A percentile compares a stretch with the other conserved stretches of the same genome.
These are phyloP conservation scores for Drosophila quasianomalipes DNA, from an alignment of 2,888 invertebrate species.

Conservation along the genomic window DNA sequence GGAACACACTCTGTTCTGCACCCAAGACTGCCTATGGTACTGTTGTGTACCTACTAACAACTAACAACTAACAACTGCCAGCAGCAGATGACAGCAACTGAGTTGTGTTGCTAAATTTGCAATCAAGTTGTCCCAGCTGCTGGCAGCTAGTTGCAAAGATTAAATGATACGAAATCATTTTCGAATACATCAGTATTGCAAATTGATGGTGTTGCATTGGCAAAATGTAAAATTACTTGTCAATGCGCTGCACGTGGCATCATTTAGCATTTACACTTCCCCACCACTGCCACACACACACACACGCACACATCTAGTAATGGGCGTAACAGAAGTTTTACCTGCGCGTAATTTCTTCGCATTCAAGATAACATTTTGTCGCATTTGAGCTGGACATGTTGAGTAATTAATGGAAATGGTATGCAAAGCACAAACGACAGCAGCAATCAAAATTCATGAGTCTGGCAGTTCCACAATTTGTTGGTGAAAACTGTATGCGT, in stretches of 20 bases:
- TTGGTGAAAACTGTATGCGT: slow-evolving; percentile 13
- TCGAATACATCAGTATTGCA: slow-evolving; percentile 70
- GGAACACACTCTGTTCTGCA: background rate
- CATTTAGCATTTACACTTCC: slow-evolving; percentile 61
- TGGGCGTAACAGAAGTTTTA: slow-evolving; percentile 41
- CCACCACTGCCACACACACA: background rate
- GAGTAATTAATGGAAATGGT: slow-evolving; percentile 51
- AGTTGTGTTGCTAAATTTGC: slow-evolving; percentile 57
- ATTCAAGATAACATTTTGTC: slow-evolving; percentile 33
- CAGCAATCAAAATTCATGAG: slow-evolving; percentile 80
- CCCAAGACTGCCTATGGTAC: background rate
- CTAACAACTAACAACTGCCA: background rate
- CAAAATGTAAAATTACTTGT: slow-evolving; percentile 72
- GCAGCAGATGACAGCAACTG: slow-evolving; percentile 23
- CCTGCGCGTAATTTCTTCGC: slow-evolving; percentile 36
- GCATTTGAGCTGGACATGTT: slow-evolving; percentile 34
- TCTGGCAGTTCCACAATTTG: slow-evolving; percentile 42
- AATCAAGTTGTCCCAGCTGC: slow-evolving; percentile 71
- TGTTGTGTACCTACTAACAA: slow-evolving; percentile 7
- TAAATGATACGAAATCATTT: slow-evolving; percentile 60
- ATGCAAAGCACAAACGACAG: slow-evolving; percentile 79
- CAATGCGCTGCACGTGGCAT: slow-evolving; percentile 70
- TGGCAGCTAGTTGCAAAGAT: slow-evolving; percentile 66
- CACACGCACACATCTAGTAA: slow-evolving; percentile 16
- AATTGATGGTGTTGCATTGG: slow-evolving; percentile 72